phyloP scores from a whole-genome alignment of 1,140 invertebrate genomes.

The Augochlora pura region DNA sequence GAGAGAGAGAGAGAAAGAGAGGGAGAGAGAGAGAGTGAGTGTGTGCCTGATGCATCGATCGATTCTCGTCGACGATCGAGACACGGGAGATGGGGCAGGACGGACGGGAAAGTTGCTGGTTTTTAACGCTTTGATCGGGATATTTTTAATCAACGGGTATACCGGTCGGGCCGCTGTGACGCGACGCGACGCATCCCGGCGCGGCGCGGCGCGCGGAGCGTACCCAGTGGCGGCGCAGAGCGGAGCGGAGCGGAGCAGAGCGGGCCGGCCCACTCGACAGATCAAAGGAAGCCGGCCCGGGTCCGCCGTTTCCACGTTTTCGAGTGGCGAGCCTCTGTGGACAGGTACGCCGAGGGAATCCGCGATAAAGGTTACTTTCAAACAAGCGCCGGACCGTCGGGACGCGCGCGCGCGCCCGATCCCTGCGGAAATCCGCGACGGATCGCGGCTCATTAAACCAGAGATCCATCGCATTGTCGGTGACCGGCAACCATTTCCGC shows the following conservation, averaged over 20 bases:
- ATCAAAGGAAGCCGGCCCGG: constrained; percentile 33
- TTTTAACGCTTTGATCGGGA: constrained; percentile 48
- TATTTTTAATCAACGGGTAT: constrained; percentile 51
- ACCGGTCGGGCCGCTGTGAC: neutral
- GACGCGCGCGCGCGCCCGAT: too few species aligned
- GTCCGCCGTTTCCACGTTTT: constrained; percentile 18
- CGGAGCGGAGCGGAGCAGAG: too few species aligned
- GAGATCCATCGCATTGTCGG: too few species aligned
- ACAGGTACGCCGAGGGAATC: neutral
- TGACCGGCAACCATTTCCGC: neutral
- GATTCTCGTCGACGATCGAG: neutral
- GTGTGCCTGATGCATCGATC: neutral
- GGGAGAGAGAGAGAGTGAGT: too few species aligned
- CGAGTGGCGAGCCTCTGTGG: neutral
- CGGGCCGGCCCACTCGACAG: constrained; percentile 31
- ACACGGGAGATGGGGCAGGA: neutral
- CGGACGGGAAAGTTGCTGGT: constrained; percentile 14
- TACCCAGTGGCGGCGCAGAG: too few species aligned
- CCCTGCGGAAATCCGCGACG: too few species aligned
- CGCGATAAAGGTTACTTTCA: constrained; percentile 5
- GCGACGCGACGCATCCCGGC: constrained; percentile 18
- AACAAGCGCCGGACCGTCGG: neutral
- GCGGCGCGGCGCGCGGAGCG: neutral
- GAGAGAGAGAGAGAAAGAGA: too few species aligned
- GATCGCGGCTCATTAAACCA: too few species aligned